A percentile compares a stretch with the other conserved stretches of the same genome.
Conservation (phyloP, 2,888 invertebrate species). For the Drosophila testacea region DNA sequence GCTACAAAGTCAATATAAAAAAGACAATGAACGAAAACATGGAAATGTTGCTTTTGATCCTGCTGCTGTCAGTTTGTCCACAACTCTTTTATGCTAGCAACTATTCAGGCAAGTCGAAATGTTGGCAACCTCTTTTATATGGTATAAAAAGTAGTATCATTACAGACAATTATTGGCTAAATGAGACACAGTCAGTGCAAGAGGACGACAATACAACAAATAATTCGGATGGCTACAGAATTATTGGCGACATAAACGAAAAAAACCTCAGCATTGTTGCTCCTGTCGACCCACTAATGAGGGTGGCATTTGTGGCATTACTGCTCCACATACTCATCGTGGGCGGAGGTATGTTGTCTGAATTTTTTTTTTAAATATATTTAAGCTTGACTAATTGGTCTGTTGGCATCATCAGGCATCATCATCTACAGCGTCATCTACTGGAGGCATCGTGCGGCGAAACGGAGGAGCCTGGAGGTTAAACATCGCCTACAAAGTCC, state of each 20-base stretch:
- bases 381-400: slow-evolving; percentile 9
- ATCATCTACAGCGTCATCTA: slow-evolving; percentile 51
- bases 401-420: slow-evolving; percentile 34
- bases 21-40: background rate
- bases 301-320: slow-evolving; percentile 37
- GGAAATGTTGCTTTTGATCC: slow-evolving; percentile 13
- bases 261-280: background rate
- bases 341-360: slow-evolving; percentile 42
- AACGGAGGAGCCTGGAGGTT: slow-evolving; percentile 1
- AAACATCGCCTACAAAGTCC: slow-evolving; percentile 45
- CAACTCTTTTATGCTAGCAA: slow-evolving; percentile 12
- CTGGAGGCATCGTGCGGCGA: slow-evolving; percentile 29
- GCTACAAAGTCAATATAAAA: slow-evolving; percentile 9
- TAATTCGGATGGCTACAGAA: slow-evolving; percentile 13
- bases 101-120: slow-evolving; percentile 29
- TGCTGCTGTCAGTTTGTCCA: slow-evolving; percentile 11
- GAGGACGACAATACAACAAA: slow-evolving; percentile 28
- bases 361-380: background rate
- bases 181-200: slow-evolving; percentile 46
- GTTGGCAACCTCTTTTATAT: background rate
- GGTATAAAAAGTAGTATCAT: background rate
- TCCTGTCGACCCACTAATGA: slow-evolving; percentile 24
- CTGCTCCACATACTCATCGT: slow-evolving; percentile 60
- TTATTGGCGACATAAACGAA: slow-evolving; percentile 14
- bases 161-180: slow-evolving; percentile 40